Conservation (phyloP, 2,113 vertebrate genomes). For the Lutjanus erythropterus region DNA sequence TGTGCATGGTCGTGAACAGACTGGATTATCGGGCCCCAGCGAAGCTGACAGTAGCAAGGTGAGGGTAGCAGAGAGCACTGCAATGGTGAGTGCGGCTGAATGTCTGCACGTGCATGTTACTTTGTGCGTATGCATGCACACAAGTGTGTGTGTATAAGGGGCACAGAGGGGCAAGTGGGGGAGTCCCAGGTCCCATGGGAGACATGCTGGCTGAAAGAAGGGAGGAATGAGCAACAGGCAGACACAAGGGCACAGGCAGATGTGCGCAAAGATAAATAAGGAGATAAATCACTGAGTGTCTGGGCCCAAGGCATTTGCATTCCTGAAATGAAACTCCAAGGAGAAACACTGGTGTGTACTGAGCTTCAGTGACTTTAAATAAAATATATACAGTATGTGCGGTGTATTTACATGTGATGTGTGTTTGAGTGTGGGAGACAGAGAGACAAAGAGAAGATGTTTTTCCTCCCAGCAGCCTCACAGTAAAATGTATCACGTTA, state of each 20-base stretch:
- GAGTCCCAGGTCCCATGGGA: slow-evolving; percentile 78
- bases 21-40: slow-evolving; percentile 62
- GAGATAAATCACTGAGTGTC: slow-evolving; percentile 86
- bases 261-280: slow-evolving; percentile 87
- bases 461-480: slow-evolving; percentile 46
- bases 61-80: slow-evolving; percentile 41
- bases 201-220: slow-evolving; percentile 69
- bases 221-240: slow-evolving; percentile 85
- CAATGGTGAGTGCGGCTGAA: slow-evolving; percentile 44
- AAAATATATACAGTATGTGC: slow-evolving; percentile 55
- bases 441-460: slow-evolving; percentile 2
- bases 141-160: slow-evolving; percentile 30
- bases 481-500: slow-evolving; percentile 72
- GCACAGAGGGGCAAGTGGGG: slow-evolving; percentile 68
- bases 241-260: slow-evolving; percentile 86
- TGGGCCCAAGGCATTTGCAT: slow-evolving; percentile 85
- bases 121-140: slow-evolving; percentile 38
- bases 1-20: slow-evolving; percentile 64
- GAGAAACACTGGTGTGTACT: slow-evolving; percentile 73
- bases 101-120: slow-evolving; percentile 26
- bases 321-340: slow-evolving; percentile 85
- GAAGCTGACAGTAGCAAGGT: slow-evolving; percentile 58
- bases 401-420: slow-evolving; percentile 35
- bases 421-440: slow-evolving; percentile 33
- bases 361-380: slow-evolving; percentile 72